Conservation (phyloP, 1,140 invertebrate genomes). For the Bombus waltoni region DNA sequence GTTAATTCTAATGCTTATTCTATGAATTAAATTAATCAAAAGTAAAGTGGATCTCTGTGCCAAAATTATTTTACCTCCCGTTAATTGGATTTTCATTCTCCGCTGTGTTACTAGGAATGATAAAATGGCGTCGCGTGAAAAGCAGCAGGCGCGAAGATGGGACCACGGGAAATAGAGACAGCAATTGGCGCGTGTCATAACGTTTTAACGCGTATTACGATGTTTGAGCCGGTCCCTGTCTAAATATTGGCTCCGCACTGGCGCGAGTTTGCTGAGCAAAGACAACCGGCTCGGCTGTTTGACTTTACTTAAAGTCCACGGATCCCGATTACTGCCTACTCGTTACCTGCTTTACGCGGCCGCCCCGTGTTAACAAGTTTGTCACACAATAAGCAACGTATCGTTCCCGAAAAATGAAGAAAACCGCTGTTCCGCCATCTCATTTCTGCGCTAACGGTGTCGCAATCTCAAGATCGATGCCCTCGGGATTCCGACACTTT, state of each 20-base stretch:
- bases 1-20: too few relatives aligned
- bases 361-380: slow-evolving; percentile 63
- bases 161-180: slow-evolving; percentile 36
- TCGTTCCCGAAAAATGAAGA: background rate
- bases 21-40: too few relatives aligned
- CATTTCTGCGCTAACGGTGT: background rate
- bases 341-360: slow-evolving; percentile 55
- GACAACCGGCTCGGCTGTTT: slow-evolving; percentile 70
- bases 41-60: background rate
- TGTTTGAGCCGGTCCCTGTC: slow-evolving; percentile 68
- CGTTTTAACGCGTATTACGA: slow-evolving; percentile 70
- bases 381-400: slow-evolving; percentile 54
- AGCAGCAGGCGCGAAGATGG: background rate
- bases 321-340: slow-evolving; percentile 73
- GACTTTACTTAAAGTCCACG: slow-evolving; percentile 77
- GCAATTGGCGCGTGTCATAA: slow-evolving; percentile 67
- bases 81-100: background rate
- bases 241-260: slow-evolving; percentile 72
- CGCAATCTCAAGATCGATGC: too few relatives aligned
- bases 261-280: slow-evolving; percentile 73
- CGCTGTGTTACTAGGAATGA: too few relatives aligned
- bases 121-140: background rate
- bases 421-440: background rate
- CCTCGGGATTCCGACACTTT: background rate
- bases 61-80: background rate